Conservation (phyloP, 2,797 vertebrate species). For the Discoglossus pictus region DNA sequence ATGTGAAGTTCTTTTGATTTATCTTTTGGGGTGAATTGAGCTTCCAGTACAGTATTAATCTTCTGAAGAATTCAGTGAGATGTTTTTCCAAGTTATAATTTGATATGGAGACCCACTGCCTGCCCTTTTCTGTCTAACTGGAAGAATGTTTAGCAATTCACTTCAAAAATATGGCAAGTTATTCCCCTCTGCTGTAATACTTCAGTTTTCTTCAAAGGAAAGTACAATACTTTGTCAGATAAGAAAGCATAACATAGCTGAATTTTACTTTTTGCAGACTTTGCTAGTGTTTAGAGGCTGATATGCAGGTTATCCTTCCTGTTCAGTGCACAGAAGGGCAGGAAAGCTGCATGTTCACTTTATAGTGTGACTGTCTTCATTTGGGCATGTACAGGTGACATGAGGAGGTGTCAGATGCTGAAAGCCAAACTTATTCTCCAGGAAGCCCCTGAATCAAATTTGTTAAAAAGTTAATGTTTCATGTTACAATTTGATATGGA, state of each 20-base stretch:
- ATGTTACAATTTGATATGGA: no score
- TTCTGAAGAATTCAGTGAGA: slow-evolving; percentile 17
- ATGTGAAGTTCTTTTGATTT: slow-evolving; percentile 20
- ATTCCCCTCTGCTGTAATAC: neutral
- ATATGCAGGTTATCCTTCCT: no score
- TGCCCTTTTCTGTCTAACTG: neutral
- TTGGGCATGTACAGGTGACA: no score
- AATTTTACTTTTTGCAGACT: no score
- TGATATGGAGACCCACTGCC: neutral
- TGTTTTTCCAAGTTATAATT: neutral
- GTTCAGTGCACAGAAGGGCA: no score
- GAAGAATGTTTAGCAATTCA: neutral
- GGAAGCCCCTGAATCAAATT: no score
- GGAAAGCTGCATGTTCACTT: neutral
- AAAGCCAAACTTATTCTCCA: no score
- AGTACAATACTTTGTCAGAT: no score
- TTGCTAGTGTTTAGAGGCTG: no score
- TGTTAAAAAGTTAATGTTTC: no score
- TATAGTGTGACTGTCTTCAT: slow-evolving; percentile 11
- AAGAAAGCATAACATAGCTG: no score
- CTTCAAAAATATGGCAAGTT: neutral
- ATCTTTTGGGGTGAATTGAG: slow-evolving; percentile 27
- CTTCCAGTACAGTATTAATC: slow-evolving; percentile 1
- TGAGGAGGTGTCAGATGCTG: no score
- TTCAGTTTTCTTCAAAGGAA: neutral